Evolutionary conservation across 2,888 invertebrate species (phyloP).

Genomic region (Agonopterix heracliana): DNA sequence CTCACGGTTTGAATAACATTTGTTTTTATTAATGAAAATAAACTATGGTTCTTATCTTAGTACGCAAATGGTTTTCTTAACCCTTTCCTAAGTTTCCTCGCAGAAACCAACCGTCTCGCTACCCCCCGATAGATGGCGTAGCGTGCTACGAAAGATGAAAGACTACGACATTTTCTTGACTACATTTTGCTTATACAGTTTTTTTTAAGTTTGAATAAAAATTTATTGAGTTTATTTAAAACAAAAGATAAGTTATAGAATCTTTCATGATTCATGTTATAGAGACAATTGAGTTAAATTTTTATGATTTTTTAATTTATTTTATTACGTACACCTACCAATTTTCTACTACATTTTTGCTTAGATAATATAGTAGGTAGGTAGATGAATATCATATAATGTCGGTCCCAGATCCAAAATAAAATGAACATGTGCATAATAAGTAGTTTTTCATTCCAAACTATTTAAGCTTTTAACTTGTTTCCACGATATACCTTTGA

Average conservation of each 20-base stretch:
- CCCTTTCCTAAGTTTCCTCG: conserved; percentile 13
- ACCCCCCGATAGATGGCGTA: conserved; percentile 68
- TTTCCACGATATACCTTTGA: no score
- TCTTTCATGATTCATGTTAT: no score
- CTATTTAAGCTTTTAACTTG: no score
- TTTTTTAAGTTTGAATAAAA: neutral
- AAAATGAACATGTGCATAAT: no score
- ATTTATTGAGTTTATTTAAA: neutral
- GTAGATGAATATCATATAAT: no score
- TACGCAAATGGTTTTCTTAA: conserved; percentile 8
- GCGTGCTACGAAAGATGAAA: conserved; percentile 22
- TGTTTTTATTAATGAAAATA: neutral
- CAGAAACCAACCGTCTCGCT: conserved; percentile 31
- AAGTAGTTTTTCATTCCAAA: no score
- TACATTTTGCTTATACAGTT: neutral
- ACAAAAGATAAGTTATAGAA: neutral
- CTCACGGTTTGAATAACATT: neutral
- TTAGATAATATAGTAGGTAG: no score
- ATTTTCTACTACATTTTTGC: no score
- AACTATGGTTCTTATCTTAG: neutral
- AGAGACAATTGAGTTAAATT: no score
- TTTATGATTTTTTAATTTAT: no score
- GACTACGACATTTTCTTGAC: conserved; percentile 1
- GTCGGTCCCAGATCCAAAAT: no score
- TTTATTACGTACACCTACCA: no score